These are phyloP conservation scores for Pristionchus japonicus DNA, from an alignment of 2,888 invertebrate species.

Conservation along the genomic window DNA sequence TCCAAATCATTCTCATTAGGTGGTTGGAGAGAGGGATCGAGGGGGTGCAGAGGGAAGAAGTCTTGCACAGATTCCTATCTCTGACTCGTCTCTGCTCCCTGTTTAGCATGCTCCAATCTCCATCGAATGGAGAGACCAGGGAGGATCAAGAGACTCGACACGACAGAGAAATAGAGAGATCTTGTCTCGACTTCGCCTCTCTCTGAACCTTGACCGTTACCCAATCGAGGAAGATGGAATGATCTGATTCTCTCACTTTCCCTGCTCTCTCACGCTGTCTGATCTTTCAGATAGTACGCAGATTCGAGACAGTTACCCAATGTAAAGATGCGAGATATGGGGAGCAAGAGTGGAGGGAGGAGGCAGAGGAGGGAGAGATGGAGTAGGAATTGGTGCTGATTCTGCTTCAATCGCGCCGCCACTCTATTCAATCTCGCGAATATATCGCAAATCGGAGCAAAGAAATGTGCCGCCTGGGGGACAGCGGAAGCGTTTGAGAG, in stretches of 20 bases:
- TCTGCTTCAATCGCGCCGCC: neutral
- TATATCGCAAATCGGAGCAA: neutral
- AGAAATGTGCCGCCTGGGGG: neutral
- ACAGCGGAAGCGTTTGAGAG: neutral
- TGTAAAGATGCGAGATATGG: too few species aligned
- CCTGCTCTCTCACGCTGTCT: too few species aligned
- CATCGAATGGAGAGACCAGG: neutral
- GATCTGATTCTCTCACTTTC: too few species aligned
- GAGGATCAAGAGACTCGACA: neutral
- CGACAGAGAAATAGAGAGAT: too few species aligned
- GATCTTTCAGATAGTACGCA: too few species aligned
- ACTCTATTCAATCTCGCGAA: neutral
- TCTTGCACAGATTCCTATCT: neutral
- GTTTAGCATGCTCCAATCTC: neutral
- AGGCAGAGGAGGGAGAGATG: neutral
- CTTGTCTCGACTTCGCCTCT: slow-evolving; percentile 25
- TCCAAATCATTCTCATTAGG: slow-evolving; percentile 35
- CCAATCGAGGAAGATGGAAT: neutral
- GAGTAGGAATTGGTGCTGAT: neutral
- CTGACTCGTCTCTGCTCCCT: neutral
- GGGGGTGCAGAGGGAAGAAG: neutral
- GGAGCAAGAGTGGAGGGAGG: neutral
- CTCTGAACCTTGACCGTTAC: slow-evolving; percentile 33
- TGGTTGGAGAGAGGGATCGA: neutral
- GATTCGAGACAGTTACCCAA: too few species aligned